Evolutionary conservation across 2,888 invertebrate genomes (phyloP), one percentile per base, ranked within the genome.

Genomic region (Leucoma salicis): DNA sequence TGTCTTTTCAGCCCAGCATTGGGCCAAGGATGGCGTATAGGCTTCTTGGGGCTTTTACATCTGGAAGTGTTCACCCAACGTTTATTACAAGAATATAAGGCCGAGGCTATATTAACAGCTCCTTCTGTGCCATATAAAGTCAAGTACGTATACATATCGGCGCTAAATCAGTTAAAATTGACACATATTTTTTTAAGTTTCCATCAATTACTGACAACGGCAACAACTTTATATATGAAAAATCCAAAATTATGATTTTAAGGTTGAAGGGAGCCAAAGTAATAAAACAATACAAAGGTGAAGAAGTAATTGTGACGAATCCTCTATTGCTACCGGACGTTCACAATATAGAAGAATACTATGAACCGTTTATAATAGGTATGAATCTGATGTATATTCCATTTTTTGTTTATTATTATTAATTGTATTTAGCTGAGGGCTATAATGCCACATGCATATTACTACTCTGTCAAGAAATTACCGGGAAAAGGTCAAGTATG

Each of bases 61-160:
- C 91, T 97, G 82, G 97, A 97, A 80, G 97, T 97, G 0, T 97
- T 97, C 68, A 94, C 93, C 28, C 97, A 97, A 78, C 90, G 97
- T 13, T 82, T 97, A 14, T 92, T 96, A 52, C 96, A 97, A 70
- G 97, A 97, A 74, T 93, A 95, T 75, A 93, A 93, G 49, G 93
- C 96, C 0, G 94, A 96, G 56, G 93, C 96, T 0, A 93, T 97
- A 41, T 86, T 96, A 29, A 97, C 97, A 6, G 94, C 96, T 0
- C 97, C 97, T 0, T 95, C 95, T 42, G 97, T 97, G 0, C 95
- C 96, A 0, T 96, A 96, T 70, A 95, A 94, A 88, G 74, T 92
- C 55, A 88, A 80, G 89, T 88, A 69, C 66, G 82, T 60, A 21
- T 4, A 8, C n/a, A n/a, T n/a, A n/a, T n/a, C n/a, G n/a, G n/a